Conservation (phyloP, 2,797 vertebrate species). For the Cryptoblepharus egeriae region DNA sequence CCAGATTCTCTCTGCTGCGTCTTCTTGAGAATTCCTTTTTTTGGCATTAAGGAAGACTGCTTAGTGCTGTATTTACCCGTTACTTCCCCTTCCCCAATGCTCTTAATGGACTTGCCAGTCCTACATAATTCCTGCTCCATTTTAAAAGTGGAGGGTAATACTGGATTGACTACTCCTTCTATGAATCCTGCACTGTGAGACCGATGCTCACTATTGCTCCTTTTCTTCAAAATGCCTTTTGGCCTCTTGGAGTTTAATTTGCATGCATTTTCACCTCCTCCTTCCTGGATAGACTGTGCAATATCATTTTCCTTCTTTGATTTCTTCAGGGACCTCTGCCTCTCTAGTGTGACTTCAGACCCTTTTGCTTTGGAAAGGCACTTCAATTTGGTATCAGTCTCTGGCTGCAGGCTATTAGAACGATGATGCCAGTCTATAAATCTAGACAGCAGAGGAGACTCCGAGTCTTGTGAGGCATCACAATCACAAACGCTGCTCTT, state of each 20-base stretch:
- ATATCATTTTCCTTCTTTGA: conserved; percentile 95
- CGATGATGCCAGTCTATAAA: conserved; percentile 98
- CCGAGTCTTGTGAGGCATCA: conserved; percentile 86
- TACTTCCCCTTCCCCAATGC: conserved; percentile 80
- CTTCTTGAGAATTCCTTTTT: conserved; percentile 98
- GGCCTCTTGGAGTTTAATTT: conserved; percentile 91
- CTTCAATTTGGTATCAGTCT: conserved; percentile 81
- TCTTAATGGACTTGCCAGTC: conserved; percentile 75
- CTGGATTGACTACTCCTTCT: conserved; percentile 77
- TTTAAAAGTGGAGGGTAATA: conserved; percentile 76
- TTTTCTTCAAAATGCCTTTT: conserved; percentile 95
- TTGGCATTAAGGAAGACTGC: conserved; percentile 86
- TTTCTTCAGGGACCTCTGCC: conserved; percentile 92
- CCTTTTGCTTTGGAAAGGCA: conserved; percentile 80
- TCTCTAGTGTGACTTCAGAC: conserved; percentile 76
- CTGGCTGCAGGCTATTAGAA: conserved; percentile 84
- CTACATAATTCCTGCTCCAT: conserved; percentile 80
- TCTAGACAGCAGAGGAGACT: conserved; percentile 92
- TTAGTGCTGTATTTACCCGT: conserved; percentile 82
- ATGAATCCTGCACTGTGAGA: conserved; percentile 87
- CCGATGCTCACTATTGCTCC: conserved; percentile 89
- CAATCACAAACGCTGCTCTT: conserved; percentile 98
- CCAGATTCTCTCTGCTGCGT: conserved; percentile 98
- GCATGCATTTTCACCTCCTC: conserved; percentile 77
- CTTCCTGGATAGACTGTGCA: conserved; percentile 81